Evolutionary conservation across 2,113 vertebrate species (phyloP).

Genomic region (Pteronura brasiliensis): DNA sequence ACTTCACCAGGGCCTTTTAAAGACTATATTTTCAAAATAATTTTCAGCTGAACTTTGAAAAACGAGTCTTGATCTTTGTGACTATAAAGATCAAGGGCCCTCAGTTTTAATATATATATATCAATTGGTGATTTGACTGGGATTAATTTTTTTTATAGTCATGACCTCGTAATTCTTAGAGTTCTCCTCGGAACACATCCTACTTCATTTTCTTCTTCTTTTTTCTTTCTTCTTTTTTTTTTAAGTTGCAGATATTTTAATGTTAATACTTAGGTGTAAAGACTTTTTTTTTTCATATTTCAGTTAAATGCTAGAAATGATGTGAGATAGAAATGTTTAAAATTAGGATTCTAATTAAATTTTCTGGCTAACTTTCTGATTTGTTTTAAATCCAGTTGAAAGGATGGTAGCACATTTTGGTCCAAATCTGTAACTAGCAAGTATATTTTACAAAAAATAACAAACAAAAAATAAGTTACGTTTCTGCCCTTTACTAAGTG

Average conservation of each 20-base stretch:
- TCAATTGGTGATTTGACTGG: neutral
- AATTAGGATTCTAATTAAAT: neutral
- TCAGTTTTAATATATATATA: neutral
- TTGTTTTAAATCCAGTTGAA: neutral
- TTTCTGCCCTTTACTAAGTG: neutral
- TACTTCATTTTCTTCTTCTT: neutral
- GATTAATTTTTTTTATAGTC: neutral
- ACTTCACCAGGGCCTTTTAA: neutral
- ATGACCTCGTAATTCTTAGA: neutral
- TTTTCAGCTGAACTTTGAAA: neutral
- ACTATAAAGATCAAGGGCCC: neutral
- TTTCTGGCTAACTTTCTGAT: neutral
- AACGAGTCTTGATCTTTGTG: neutral
- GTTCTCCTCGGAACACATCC: neutral
- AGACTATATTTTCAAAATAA: neutral
- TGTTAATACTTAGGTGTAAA: neutral
- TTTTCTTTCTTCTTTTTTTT: neutral
- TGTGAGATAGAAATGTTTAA: neutral
- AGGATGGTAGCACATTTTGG: fast-evolving
- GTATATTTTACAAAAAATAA: neutral
- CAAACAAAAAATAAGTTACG: neutral
- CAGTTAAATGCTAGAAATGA: neutral
- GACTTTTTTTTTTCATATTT: neutral
- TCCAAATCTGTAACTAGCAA: neutral
- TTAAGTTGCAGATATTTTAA: neutral